Conservation (phyloP, 2,797 vertebrate genomes). For the Acipenser transmontanus region DNA sequence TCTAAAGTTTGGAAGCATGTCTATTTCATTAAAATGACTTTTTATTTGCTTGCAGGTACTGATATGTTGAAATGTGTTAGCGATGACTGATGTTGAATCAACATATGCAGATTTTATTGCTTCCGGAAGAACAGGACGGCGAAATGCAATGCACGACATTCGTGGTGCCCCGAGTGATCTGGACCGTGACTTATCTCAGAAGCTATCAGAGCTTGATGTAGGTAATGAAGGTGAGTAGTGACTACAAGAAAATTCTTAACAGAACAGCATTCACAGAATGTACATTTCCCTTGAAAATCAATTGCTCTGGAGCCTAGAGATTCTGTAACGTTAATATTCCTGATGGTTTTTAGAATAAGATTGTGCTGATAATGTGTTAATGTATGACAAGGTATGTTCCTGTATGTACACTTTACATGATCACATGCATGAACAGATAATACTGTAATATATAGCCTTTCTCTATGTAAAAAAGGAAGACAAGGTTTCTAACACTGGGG, state of each 20-base stretch:
- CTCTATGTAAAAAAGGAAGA: too few species aligned
- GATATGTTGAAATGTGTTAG: constrained; percentile 92
- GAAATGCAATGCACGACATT: constrained; percentile 92
- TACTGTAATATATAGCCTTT: too few species aligned
- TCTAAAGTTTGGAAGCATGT: too few species aligned
- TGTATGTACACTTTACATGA: too few species aligned
- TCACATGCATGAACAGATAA: too few species aligned
- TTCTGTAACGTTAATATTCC: too few species aligned
- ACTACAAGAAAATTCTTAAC: not conserved
- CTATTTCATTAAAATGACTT: not conserved
- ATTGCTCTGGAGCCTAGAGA: too few species aligned
- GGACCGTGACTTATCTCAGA: constrained; percentile 79
- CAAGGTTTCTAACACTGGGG: too few species aligned
- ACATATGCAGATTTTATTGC: constrained; percentile 96
- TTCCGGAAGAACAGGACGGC: constrained; percentile 86
- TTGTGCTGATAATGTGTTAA: too few species aligned
- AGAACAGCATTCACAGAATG: constrained; percentile 1
- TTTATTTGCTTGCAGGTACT: constrained; percentile 39
- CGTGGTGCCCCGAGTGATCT: constrained; percentile 82
- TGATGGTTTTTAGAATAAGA: too few species aligned
- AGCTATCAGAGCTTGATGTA: constrained; percentile 76
- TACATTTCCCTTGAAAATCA: not conserved
- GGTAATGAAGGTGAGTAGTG: constrained; percentile 61
- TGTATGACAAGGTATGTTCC: too few species aligned
- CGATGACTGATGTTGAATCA: constrained; percentile 96